Percentiles rank a stretch among this genome's conserved stretches.
Evolutionary conservation across 2,888 invertebrate genomes (phyloP).

Genomic region (Philaethria dido): DNA sequence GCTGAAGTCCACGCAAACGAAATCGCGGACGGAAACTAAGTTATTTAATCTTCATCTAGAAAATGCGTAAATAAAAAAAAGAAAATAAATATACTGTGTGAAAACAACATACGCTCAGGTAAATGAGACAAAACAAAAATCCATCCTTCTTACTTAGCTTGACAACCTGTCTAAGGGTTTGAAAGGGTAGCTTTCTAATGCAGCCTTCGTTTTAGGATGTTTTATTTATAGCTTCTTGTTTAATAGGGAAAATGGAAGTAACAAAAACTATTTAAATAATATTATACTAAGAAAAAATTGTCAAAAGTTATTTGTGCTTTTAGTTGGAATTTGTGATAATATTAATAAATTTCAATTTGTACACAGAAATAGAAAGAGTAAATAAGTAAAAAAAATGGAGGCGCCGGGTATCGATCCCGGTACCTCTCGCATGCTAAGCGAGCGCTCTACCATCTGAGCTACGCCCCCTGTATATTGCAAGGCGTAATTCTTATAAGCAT

Average conservation of each 20-base stretch:
- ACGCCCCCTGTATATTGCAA: constrained; percentile 22
- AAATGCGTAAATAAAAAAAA: background rate
- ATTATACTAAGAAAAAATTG: too few relatives aligned
- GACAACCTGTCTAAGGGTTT: constrained; percentile 17
- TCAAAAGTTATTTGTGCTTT: too few relatives aligned
- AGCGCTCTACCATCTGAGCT: constrained; percentile 41
- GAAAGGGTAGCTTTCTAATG: constrained; percentile 7
- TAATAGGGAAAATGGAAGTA: background rate
- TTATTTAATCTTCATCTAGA: too few relatives aligned
- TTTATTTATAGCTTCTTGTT: constrained; percentile 15
- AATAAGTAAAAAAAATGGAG: constrained; percentile 24
- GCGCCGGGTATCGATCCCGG: constrained; percentile 41
- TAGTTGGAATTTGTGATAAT: too few relatives aligned
- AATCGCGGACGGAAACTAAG: too few relatives aligned
- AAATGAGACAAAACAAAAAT: constrained; percentile 12
- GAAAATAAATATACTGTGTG: background rate
- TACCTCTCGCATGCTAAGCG: constrained; percentile 43
- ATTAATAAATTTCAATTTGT: background rate
- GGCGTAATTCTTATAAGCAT: background rate
- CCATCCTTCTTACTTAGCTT: constrained; percentile 24
- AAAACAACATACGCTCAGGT: constrained; percentile 3
- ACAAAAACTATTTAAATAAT: too few relatives aligned
- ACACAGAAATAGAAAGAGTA: too few relatives aligned
- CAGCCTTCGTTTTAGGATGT: constrained; percentile 7
- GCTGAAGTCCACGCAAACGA: too few relatives aligned